Evolutionary conservation across 1,140 invertebrate species (phyloP), one percentile per base, ranked within the genome.

Genomic region (Ctenoplectra terminalis): DNA sequence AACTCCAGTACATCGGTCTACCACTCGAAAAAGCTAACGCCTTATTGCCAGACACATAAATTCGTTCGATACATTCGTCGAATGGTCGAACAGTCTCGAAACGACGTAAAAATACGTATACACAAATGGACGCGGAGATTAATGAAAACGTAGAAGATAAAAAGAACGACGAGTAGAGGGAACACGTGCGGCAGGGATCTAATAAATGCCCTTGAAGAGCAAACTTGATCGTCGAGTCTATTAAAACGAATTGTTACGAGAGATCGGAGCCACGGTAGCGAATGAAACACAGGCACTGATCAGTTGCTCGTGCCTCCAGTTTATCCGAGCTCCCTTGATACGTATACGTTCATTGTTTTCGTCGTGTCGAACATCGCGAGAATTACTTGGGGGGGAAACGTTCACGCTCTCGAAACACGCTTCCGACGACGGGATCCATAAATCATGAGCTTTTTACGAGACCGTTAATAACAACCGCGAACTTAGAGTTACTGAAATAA

Each of bases 171-270:
- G 9, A 67, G 3, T 0, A 13, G 20, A 6, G 9, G 43, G 20
- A 52, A 73, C 69, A 72, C 77, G 60, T 74, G 70, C 52, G 56
- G 17, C 52, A 15, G 43, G 60, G 70, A 63, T 73, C 46, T 64
- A 80, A 80, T 61, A 46, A 64, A 52, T 46, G 77, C 46, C 77
- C 70, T 80, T 80, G 77, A 56, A 4, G 37, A 80, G 43, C 70
- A 40, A 64, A 74, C 58, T 56, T 58, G 70, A 63, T 64, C 48
- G 48, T 73, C 56, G 26, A 61, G 70, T 40, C 70, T 73, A 52
- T 73, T 73, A 73, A 78, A 73, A 80, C 69, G 70, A 64, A 80
- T 74, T 46, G 70, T 80, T 64, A 74, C 54, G 15, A 61, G 70
- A 74, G 70, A 73, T 79, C 69, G 60, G 43, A 50, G 67, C 34